phyloP scores from a whole-genome alignment of 2,888 invertebrate genomes.

The Leptarthrus brevirostris region DNA sequence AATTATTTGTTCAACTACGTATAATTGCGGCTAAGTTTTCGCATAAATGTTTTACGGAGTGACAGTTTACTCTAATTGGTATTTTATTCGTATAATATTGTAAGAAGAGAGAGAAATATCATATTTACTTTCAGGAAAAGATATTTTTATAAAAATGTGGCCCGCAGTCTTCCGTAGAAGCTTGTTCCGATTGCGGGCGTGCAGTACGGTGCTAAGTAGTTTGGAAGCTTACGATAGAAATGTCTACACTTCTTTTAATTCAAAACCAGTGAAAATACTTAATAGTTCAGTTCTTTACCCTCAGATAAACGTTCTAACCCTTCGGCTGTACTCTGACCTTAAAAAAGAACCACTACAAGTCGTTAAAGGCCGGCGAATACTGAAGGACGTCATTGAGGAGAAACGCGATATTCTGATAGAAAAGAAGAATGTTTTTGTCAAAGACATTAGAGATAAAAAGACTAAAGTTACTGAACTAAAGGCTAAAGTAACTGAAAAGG shows the following conservation, averaged over 20 bases:
- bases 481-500: constrained; percentile 76
- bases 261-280: neutral
- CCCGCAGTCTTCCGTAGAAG: neutral
- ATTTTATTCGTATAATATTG: too few relatives aligned
- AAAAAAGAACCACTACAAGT: constrained; percentile 63
- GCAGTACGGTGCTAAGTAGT: neutral
- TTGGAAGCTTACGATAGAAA: neutral
- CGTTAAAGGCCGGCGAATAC: constrained; percentile 68
- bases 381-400: constrained; percentile 73
- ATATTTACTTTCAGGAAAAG: too few relatives aligned
- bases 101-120: too few relatives aligned
- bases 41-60: too few relatives aligned
- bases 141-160: neutral
- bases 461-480: constrained; percentile 77
- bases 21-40: too few relatives aligned
- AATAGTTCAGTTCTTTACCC: too few relatives aligned
- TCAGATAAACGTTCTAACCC: neutral
- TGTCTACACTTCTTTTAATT: neutral
- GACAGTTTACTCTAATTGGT: too few relatives aligned
- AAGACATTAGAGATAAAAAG: constrained; percentile 78
- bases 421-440: constrained; percentile 74
- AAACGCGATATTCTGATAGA: constrained; percentile 73
- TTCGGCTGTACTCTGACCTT: constrained; percentile 55
- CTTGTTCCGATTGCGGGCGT: neutral
- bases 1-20: too few relatives aligned